Percentiles rank a stretch among this genome's conserved stretches.
phyloP scores from a whole-genome alignment of 2,113 vertebrate genomes.

The Zosterops hypoxanthus region DNA sequence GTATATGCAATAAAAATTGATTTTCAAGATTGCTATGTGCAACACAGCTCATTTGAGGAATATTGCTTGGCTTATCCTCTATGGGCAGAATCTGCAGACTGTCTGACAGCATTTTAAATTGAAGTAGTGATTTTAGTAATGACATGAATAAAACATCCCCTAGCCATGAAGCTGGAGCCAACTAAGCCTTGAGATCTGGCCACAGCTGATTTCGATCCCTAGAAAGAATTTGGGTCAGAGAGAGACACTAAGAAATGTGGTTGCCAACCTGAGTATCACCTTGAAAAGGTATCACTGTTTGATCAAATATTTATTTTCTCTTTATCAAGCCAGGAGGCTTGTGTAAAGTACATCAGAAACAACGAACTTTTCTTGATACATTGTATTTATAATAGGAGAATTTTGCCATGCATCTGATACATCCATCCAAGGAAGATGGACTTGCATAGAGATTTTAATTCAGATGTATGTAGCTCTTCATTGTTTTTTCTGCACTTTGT shows the following conservation, averaged over 20 bases:
- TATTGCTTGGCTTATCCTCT: not conserved
- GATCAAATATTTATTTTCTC: not conserved
- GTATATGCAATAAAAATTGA: not conserved
- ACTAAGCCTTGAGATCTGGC: not conserved
- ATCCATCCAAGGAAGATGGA: not conserved
- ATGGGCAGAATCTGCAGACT: not conserved
- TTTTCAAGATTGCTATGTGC: not conserved
- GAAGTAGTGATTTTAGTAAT: not conserved
- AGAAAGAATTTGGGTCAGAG: conserved; percentile 15
- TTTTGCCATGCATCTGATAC: not conserved
- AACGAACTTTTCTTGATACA: not conserved
- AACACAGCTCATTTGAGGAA: not conserved
- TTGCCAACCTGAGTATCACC: not conserved
- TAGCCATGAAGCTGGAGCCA: conserved; percentile 20
- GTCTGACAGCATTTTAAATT: conserved; percentile 12
- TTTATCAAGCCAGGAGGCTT: not conserved
- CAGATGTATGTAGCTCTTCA: not conserved
- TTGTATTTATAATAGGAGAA: not conserved
- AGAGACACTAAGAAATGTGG: not conserved
- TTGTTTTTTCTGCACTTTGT: not conserved
- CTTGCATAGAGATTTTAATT: not conserved
- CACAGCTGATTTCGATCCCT: conserved; percentile 7
- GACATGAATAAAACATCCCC: conserved; percentile 37
- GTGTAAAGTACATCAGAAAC: not conserved
- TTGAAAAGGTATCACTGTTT: not conserved